These are phyloP conservation scores for Dinomys branickii DNA, from an alignment of 2,113 vertebrate genomes.

Conservation along the genomic window DNA sequence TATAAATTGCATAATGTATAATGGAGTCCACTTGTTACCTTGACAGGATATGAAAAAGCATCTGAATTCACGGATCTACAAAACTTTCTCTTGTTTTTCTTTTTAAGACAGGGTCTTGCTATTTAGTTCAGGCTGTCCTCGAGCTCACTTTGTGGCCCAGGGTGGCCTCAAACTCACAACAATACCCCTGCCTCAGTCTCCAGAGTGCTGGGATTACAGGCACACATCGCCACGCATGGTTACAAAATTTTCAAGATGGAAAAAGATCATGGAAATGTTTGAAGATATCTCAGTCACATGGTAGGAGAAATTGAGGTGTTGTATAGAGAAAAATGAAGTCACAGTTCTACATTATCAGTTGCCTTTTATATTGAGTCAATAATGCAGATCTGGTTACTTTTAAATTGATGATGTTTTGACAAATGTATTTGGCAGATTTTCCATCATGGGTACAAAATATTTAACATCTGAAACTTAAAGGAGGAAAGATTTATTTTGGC, in stretches of 20 bases:
- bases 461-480: neutral
- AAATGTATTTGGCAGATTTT: neutral
- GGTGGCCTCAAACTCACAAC: no score
- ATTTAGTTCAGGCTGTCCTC: no score
- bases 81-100: neutral
- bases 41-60: neutral
- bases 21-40: neutral
- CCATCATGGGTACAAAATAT: neutral
- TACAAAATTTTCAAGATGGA: neutral
- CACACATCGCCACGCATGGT: no score
- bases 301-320: neutral
- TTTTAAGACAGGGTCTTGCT: no score
- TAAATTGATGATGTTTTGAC: constrained; percentile 2
- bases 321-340: neutral
- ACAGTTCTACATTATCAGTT: neutral
- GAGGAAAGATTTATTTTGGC: neutral
- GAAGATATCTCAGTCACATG: constrained; percentile 11
- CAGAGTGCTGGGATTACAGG: no score
- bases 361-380: neutral
- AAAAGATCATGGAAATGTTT: neutral
- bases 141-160: no score
- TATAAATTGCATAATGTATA: neutral
- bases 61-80: constrained; percentile 30
- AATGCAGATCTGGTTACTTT: constrained; percentile 2
- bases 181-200: no score